Base-by-base conservation (phyloP, 2,113 vertebrate species). In the Trichomycterus rosablanca region DNA sequence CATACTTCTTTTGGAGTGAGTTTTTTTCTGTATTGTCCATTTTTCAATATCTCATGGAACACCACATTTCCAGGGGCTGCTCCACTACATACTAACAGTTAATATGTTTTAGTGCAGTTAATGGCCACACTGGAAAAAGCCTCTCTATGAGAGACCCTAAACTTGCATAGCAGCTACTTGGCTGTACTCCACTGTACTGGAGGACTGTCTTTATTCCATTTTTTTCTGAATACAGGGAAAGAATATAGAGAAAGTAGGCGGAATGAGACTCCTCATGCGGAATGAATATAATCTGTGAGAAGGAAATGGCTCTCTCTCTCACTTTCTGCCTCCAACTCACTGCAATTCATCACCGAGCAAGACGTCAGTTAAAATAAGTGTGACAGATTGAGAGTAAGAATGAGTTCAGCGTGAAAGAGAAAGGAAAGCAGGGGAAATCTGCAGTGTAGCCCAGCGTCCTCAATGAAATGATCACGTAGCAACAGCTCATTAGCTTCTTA, bases 401-500 rank as follows among this genome's bases (percentile, higher is more conserved):
- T 6, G 7, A 14, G 51, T n/a, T n/a, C n/a, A 19, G n/a, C 35
- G 19, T 9, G 30, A 20, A 12, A 43, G 22, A 8, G 18, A 44
- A 28, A 30, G 24, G 19, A 18, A 49, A 12, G 49, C 15, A 58
- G 39, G 12, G 39, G 28, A 59, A 16, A 54, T 7, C 10, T 16
- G 24, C 23, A 43, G 26, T 7, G 37, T n/a, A n/a, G n/a, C 16
- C 20, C 18, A 5, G 39, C 16, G 26, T 55, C 28, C 24, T 61
- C 54, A 24, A 61, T 42, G 57, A 71, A 62, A 48, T 44, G 39
- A 43, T 56, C 72, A 52, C 50, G 60, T 22, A 69, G 53, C 52
- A 76, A 62, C 51, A 71, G 79, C 43, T 62, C 77, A 75, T 69
- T 74, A 71, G 65, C 58, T 72, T 52, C 73, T 61, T 75, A 79